Evolutionary conservation across 2,888 invertebrate genomes (phyloP).

Genomic region (Tiphia femorata): DNA sequence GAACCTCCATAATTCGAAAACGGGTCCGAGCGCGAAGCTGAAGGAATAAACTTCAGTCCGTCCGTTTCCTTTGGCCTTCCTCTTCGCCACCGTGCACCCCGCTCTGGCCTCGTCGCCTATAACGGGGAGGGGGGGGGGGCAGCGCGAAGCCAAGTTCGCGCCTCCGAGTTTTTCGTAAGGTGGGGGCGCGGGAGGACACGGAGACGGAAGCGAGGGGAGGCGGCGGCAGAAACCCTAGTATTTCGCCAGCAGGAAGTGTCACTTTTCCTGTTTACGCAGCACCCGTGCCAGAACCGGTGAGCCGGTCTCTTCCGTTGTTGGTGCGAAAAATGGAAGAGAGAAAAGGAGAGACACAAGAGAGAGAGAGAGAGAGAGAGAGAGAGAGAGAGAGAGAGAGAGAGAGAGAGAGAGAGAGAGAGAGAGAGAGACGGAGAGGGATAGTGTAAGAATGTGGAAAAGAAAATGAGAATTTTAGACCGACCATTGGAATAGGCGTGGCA

Average conservation of each 20-base stretch:
- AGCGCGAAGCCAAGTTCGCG: constrained; percentile 19
- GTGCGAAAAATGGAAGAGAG: not conserved
- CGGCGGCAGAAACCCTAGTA: constrained; percentile 15
- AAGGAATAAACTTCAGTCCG: too few species aligned
- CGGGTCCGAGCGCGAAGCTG: not conserved
- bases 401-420: not conserved
- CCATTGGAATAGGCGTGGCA: too few species aligned
- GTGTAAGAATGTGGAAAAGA: too few species aligned
- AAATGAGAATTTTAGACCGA: not conserved
- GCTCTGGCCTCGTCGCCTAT: constrained; percentile 15
- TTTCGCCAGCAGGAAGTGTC: constrained; percentile 26
- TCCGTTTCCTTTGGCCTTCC: not conserved
- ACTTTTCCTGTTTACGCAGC: constrained; percentile 32
- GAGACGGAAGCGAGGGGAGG: too few species aligned
- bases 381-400: not conserved
- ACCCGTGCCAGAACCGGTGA: constrained; percentile 11
- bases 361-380: constrained; percentile 7
- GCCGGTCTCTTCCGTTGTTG: not conserved
- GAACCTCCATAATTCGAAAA: not conserved
- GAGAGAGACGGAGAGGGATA: not conserved
- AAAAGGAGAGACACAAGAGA: constrained; percentile 13
- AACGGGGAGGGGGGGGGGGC: too few species aligned
- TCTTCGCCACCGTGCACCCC: not conserved
- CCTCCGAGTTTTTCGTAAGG: constrained; percentile 8
- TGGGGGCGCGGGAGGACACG: too few species aligned